Base-by-base conservation (phyloP, 2,113 vertebrate species). In the Circaetus cinerascens region DNA sequence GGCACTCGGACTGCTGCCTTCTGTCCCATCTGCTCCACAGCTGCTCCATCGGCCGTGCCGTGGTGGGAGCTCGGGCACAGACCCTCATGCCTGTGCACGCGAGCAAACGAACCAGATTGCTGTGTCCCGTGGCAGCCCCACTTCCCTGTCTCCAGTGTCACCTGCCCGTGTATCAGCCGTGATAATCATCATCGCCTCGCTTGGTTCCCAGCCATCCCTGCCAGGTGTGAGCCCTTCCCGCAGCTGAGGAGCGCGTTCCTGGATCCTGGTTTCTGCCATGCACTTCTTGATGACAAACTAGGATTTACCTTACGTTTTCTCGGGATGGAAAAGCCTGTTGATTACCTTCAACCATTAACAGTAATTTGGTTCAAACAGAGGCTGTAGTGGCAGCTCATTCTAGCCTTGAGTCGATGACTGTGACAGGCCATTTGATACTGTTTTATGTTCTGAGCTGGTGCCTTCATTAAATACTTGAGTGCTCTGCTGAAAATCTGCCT, bases 381-480 rank as follows among this genome's bases (percentile, higher is more conserved):
- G 9, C 53, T 43, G 26, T 55, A 67, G 73, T 64, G 86, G 67
- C 69, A 77, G 36, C 86, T 94, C 75, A 46, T 92, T 95, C 63
- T 83, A 86, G 73, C 36, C 80, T 76, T 68, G 71, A 77, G 85
- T 90, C 10, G 32, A 88, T 93, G 75, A 53, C 86, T 96, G 55
- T 92, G 88, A 88, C 3, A 10, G 66, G 43, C 78, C 79, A 68
- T 94, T 90, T 91, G 74, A 69, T 85, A 46, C 53, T 94, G 80
- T 68, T 93, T 87, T 90, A 91, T 94, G 91, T 88, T 93, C 63
- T 85, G 86, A 93, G 74, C 66, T 90, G 62, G 18, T 95, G 73
- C 93, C 84, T 95, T 95, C 71, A 90, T 93, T 95, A 93, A 93
- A 82, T 88, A 88, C 66, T 90, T 89, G 80, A 94, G 73, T 2